These are phyloP conservation scores for Catostylus mosaicus DNA, from an alignment of 30 jellyfish, hydroid and myxozoan species.

Conservation along the genomic window DNA sequence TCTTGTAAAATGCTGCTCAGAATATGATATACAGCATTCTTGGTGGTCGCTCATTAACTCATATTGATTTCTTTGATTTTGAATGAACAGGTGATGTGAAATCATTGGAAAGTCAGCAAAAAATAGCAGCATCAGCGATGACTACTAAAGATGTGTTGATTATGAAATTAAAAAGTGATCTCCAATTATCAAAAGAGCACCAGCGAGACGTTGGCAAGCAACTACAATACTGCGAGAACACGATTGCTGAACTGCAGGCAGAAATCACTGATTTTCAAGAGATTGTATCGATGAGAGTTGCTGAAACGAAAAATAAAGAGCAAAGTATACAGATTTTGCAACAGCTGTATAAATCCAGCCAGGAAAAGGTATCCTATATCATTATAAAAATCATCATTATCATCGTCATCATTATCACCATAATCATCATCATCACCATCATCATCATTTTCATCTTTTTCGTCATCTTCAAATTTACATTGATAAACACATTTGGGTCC, in stretches of 20 bases:
- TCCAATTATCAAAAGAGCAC: slow-evolving; percentile 53
- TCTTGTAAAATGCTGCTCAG: too few relatives aligned
- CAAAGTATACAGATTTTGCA: slow-evolving; percentile 76
- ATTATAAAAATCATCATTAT: too few relatives aligned
- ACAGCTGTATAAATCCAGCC: slow-evolving; percentile 63
- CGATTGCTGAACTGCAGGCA: slow-evolving; percentile 52
- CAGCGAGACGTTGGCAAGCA: slow-evolving; percentile 77
- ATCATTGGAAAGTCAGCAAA: slow-evolving; percentile 73
- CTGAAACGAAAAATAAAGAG: slow-evolving; percentile 72
- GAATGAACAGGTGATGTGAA: slow-evolving; percentile 69
- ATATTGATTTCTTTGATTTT: not conserved
- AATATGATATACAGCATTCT: too few relatives aligned
- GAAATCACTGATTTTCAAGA: slow-evolving; percentile 63
- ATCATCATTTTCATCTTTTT: too few relatives aligned
- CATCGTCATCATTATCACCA: too few relatives aligned
- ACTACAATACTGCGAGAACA: slow-evolving; percentile 57
- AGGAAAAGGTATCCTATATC: slow-evolving; percentile 29
- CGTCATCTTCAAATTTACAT: too few relatives aligned
- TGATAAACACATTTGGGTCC: too few relatives aligned
- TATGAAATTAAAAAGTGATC: slow-evolving; percentile 73
- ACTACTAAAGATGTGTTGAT: slow-evolving; percentile 73
- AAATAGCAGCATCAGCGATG: slow-evolving; percentile 31
- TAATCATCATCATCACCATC: too few relatives aligned
- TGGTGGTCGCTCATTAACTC: too few relatives aligned
- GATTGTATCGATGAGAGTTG: slow-evolving; percentile 62